Conservation (phyloP, 2,113 vertebrate genomes). For the Trichomycterus rosablanca region DNA sequence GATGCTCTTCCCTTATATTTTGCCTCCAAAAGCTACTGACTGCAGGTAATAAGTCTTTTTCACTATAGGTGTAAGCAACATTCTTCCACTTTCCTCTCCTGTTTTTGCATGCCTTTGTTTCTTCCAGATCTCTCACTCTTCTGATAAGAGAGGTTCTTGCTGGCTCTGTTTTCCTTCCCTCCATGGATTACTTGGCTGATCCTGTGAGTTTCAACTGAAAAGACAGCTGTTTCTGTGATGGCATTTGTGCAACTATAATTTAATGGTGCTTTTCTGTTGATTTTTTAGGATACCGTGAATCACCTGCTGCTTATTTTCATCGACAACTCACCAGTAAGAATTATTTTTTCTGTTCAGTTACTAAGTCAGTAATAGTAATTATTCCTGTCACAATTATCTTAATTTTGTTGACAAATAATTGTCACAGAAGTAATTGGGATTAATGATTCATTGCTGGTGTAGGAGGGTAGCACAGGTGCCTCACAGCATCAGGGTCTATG, state of each 20-base stretch:
- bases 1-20: conserved; percentile 89
- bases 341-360: conserved; percentile 1
- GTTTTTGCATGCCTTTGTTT: conserved; percentile 38
- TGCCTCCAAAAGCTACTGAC: conserved; percentile 88
- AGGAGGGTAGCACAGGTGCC: no score
- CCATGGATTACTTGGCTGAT: conserved; percentile 95
- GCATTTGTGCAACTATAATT: neutral
- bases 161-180: conserved; percentile 95
- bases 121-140: conserved; percentile 82
- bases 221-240: neutral
- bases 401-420: no score
- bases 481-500: no score
- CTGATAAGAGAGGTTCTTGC: conserved; percentile 92
- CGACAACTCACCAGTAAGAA: conserved; percentile 87
- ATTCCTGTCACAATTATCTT: no score
- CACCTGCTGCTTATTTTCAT: conserved; percentile 91
- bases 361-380: no score
- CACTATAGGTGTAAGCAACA: neutral
- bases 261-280: conserved; percentile 37
- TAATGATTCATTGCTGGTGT: no score
- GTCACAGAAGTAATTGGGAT: no score
- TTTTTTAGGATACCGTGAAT: conserved; percentile 87
- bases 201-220: conserved; percentile 80
- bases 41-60: conserved; percentile 75
- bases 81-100: conserved; percentile 25